phyloP scores from a whole-genome alignment of 2,888 invertebrate species.

The Coenonympha arcania region DNA sequence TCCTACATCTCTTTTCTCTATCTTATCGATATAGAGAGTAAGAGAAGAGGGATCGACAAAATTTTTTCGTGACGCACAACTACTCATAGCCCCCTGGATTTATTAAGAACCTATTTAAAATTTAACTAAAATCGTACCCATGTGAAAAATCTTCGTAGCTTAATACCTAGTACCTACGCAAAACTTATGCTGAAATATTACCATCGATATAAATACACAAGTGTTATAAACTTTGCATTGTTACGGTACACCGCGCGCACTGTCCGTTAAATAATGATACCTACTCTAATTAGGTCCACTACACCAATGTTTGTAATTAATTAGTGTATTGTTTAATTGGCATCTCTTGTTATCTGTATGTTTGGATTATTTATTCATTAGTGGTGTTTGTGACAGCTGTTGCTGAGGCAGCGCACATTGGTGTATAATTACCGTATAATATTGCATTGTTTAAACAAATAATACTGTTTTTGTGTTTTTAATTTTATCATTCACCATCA shows the following conservation, averaged over 20 bases:
- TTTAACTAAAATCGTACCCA: no score
- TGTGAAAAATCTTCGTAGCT: no score
- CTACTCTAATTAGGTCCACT: slow-evolving; percentile 72
- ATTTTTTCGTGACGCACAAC: no score
- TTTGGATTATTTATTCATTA: slow-evolving; percentile 74
- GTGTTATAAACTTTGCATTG: slow-evolving; percentile 43
- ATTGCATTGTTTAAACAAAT: slow-evolving; percentile 2
- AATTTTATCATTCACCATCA: background rate
- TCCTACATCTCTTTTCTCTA: no score
- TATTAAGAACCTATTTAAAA: no score
- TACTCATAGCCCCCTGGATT: no score
- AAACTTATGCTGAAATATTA: background rate
- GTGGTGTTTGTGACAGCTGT: slow-evolving; percentile 66
- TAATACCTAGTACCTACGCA: background rate
- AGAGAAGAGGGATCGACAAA: no score
- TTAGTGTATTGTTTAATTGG: slow-evolving; percentile 75
- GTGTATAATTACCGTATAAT: slow-evolving; percentile 27
- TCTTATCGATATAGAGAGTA: no score
- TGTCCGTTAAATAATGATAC: slow-evolving; percentile 39
- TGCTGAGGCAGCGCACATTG: slow-evolving; percentile 46
- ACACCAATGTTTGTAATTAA: slow-evolving; percentile 74
- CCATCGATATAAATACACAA: background rate
- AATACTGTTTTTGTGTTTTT: background rate
- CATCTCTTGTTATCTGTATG: slow-evolving; percentile 75
- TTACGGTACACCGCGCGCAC: slow-evolving; percentile 34